phyloP scores from a whole-genome alignment of 2,888 invertebrate genomes.

The Eulithis testata region DNA sequence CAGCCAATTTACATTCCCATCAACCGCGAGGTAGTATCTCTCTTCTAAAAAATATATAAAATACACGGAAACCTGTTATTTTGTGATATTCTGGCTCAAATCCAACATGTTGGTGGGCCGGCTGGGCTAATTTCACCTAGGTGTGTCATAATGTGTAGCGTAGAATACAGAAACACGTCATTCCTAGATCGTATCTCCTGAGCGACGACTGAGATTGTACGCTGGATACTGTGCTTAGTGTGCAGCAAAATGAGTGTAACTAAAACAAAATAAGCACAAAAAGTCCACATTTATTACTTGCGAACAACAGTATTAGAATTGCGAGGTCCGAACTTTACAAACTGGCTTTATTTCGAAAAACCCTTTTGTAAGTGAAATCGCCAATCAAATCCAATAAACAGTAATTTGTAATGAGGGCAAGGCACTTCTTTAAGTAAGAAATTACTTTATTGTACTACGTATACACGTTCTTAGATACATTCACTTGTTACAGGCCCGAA shows the following conservation, averaged over 20 bases:
- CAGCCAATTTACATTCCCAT: conserved; percentile 42
- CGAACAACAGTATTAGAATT: too few relatives aligned
- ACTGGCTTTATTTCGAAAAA: too few relatives aligned
- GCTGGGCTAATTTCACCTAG: conserved; percentile 74
- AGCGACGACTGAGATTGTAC: conserved; percentile 52
- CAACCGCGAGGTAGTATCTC: conserved; percentile 30
- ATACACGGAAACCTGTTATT: conserved; percentile 57
- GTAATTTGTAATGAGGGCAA: background rate
- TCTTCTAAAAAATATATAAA: conserved; percentile 41
- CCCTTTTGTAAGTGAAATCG: too few relatives aligned
- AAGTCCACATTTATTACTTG: background rate
- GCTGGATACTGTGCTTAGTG: conserved; percentile 32
- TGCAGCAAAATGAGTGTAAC: conserved; percentile 4
- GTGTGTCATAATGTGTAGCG: conserved; percentile 76
- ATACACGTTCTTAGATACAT: background rate
- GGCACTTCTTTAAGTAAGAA: background rate
- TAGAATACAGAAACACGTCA: conserved; percentile 61
- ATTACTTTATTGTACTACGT: too few relatives aligned
- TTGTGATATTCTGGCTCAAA: conserved; percentile 66
- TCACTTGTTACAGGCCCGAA: conserved; percentile 88
- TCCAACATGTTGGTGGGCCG: conserved; percentile 71
- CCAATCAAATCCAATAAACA: background rate
- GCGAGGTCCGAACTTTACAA: too few relatives aligned
- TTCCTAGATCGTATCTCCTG: conserved; percentile 52
- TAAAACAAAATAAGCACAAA: background rate